Evolutionary conservation across 2,888 invertebrate species (phyloP).

Genomic region (Pyrrhia umbra): DNA sequence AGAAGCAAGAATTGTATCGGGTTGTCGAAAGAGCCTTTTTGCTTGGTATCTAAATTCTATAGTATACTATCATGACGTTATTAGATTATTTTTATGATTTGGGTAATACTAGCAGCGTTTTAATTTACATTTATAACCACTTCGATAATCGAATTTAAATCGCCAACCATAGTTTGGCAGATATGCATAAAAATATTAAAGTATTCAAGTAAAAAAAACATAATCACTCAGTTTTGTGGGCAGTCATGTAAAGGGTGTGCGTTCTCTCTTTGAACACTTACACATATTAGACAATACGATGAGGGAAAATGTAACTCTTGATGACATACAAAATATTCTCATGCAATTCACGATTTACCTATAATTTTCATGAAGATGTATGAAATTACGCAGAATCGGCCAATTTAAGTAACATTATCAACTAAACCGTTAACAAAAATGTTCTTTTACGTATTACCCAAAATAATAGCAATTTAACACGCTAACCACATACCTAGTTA

Average conservation of each 20-base stretch:
- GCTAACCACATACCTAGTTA: slow-evolving; percentile 51
- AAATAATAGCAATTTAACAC: slow-evolving; percentile 49
- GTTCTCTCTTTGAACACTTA: too few relatives aligned
- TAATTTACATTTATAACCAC: neutral
- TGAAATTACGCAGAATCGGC: too few relatives aligned
- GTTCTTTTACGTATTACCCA: slow-evolving; percentile 31
- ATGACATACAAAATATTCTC: too few relatives aligned
- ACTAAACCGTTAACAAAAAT: slow-evolving; percentile 22
- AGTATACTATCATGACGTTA: neutral
- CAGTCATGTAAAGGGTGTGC: too few relatives aligned
- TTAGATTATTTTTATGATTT: neutral
- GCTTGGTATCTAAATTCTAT: slow-evolving; percentile 26
- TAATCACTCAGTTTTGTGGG: too few relatives aligned
- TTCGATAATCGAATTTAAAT: neutral
- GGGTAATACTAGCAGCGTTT: neutral
- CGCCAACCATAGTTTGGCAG: neutral
- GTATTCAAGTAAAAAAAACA: too few relatives aligned
- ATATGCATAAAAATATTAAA: neutral
- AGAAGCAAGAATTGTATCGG: slow-evolving; percentile 52
- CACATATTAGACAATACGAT: too few relatives aligned
- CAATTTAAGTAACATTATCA: neutral
- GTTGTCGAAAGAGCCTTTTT: slow-evolving; percentile 47
- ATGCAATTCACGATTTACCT: too few relatives aligned
- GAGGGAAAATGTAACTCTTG: too few relatives aligned
- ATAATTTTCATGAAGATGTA: too few relatives aligned